Evolutionary conservation across 2,113 vertebrate genomes (phyloP).

Genomic region (Mugil cephalus): DNA sequence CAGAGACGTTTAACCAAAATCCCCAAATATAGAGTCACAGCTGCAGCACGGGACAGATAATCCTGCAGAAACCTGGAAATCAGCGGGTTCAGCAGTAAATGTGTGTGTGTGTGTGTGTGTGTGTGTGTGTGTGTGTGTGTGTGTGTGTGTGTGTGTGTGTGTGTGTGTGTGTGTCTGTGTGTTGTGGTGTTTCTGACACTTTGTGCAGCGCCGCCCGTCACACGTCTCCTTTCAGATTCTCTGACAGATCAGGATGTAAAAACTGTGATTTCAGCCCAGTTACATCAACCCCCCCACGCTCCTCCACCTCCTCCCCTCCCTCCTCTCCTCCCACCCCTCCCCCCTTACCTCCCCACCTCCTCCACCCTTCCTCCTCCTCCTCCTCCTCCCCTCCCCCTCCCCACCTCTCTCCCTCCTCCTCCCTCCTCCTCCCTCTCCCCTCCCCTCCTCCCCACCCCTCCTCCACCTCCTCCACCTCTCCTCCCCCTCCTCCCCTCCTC

Average conservation of each 20-base stretch:
- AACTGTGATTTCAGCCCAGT: conserved; percentile 70
- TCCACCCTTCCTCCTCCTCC: too few species aligned
- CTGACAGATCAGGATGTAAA: conserved; percentile 72
- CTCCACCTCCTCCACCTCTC: too few species aligned
- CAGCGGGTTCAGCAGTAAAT: conserved; percentile 57
- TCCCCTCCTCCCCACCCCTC: too few species aligned
- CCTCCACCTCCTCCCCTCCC: neutral
- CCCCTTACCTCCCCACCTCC: too few species aligned
- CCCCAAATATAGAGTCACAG: conserved; percentile 59
- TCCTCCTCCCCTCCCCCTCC: too few species aligned
- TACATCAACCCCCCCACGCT: conserved; percentile 64
- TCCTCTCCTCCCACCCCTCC: too few species aligned
- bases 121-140: too few species aligned
- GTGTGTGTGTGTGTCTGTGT: conserved; percentile 27
- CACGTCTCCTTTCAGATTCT: conserved; percentile 67
- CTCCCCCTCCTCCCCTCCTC: too few species aligned
- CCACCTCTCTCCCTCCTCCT: too few species aligned
- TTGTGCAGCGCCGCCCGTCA: conserved; percentile 60
- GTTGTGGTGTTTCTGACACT: conserved; percentile 59
- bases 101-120: too few species aligned
- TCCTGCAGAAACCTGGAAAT: conserved; percentile 55
- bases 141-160: too few species aligned
- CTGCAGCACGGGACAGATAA: conserved; percentile 51
- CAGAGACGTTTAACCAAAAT: conserved; percentile 63
- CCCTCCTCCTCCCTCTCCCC: too few species aligned